Conservation (phyloP, 2,113 vertebrate genomes). For the Ailurus styani region DNA sequence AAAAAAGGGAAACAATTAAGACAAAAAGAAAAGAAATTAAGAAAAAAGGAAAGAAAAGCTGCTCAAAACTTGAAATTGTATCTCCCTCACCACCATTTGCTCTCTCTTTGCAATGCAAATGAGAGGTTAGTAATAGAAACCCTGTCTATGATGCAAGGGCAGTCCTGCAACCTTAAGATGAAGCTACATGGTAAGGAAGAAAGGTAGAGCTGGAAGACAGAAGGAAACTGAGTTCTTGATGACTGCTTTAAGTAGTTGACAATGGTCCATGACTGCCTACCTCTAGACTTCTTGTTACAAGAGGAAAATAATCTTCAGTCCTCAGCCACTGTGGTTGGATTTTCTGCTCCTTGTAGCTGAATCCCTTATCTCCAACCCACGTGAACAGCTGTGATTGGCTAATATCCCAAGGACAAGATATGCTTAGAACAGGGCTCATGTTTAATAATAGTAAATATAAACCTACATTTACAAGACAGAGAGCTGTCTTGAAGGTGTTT, state of each 20-base stretch:
- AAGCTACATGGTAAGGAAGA: neutral
- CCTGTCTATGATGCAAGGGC: neutral
- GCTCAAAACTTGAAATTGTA: neutral
- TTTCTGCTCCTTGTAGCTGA: neutral
- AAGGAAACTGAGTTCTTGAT: neutral
- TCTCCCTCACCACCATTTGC: neutral
- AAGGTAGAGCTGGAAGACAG: neutral
- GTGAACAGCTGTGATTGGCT: neutral
- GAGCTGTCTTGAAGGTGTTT: neutral
- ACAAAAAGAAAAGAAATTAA: no score
- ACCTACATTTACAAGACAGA: neutral
- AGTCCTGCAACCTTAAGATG: neutral
- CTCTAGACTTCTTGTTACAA: neutral
- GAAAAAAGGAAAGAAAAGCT: neutral
- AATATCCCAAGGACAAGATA: no score
- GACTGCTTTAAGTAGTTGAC: neutral
- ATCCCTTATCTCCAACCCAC: neutral
- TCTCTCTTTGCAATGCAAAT: neutral
- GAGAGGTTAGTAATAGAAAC: neutral
- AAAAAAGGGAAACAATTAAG: conserved; percentile 1
- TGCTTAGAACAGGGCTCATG: neutral
- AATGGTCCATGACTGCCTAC: neutral
- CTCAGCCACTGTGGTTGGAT: neutral
- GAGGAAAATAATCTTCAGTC: neutral
- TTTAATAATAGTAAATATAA: neutral